Evolutionary conservation across 1,140 invertebrate species (phyloP).

Genomic region (Pemphigus obesinymphae): DNA sequence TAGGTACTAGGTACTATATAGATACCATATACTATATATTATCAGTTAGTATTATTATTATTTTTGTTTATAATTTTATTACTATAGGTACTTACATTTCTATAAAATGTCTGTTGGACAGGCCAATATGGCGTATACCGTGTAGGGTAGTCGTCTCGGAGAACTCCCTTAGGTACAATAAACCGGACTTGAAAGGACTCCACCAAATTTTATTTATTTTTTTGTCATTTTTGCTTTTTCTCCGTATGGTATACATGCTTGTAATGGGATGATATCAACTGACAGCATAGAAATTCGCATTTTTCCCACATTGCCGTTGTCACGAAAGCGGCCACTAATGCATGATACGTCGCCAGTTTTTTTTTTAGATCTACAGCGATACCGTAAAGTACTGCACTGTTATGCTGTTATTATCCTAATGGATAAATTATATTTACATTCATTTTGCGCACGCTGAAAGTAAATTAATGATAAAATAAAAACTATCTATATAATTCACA

Average conservation of each 20-base stretch:
- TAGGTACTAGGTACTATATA: no score
- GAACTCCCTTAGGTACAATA: slow-evolving; percentile 37
- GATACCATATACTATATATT: no score
- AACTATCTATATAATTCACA: background rate
- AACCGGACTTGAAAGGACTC: background rate
- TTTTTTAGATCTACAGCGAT: slow-evolving; percentile 23
- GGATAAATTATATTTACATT: slow-evolving; percentile 20
- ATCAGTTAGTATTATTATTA: no score
- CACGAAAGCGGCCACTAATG: slow-evolving; percentile 36
- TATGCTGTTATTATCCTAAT: slow-evolving; percentile 36
- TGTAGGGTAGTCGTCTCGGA: slow-evolving; percentile 40
- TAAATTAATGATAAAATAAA: slow-evolving; percentile 22
- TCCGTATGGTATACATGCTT: slow-evolving; percentile 29
- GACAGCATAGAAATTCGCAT: slow-evolving; percentile 8
- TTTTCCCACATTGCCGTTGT: slow-evolving; percentile 39
- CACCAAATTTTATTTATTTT: slow-evolving; percentile 38
- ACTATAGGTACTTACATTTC: slow-evolving; percentile 42
- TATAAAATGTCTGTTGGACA: slow-evolving; percentile 36
- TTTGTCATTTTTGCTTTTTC: background rate
- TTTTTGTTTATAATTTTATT: no score
- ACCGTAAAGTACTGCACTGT: slow-evolving; percentile 3
- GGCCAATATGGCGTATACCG: slow-evolving; percentile 36
- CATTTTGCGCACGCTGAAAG: background rate
- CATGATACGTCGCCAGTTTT: slow-evolving; percentile 36
- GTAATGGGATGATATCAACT: background rate